These are phyloP conservation scores for Nilaparvata lugens DNA, from an alignment of 1,140 invertebrate species.

Conservation along the genomic window DNA sequence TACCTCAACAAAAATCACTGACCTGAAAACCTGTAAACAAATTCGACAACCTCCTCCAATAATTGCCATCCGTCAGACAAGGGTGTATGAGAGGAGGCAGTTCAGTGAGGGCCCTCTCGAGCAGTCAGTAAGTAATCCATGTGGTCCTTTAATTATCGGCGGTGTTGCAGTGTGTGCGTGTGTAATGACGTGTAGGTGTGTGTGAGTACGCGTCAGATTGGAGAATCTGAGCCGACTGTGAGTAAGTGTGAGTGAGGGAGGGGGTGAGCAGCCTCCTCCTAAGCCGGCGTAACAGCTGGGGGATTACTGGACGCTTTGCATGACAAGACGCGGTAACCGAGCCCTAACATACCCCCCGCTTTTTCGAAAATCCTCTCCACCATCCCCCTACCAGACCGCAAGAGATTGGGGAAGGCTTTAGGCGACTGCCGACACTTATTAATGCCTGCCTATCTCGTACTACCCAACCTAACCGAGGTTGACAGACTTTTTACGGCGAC, in stretches of 20 bases:
- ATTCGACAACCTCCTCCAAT: too few species aligned
- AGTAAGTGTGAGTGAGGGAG: too few species aligned
- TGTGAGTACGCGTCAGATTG: too few species aligned
- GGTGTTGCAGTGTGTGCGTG: neutral
- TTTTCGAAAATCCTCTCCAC: neutral
- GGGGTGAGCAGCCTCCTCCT: neutral
- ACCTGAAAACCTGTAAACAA: too few species aligned
- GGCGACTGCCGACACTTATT: neutral
- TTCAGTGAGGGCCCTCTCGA: too few species aligned
- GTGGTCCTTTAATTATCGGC: conserved; percentile 4
- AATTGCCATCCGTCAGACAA: too few species aligned
- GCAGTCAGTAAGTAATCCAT: neutral
- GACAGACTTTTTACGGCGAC: too few species aligned
- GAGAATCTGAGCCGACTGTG: too few species aligned
- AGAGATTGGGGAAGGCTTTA: neutral
- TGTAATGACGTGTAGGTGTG: neutral
- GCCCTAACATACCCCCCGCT: too few species aligned
- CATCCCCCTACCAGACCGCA: neutral
- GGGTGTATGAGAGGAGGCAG: too few species aligned
- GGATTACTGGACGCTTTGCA: conserved; percentile 1
- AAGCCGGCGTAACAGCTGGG: conserved; percentile 2
- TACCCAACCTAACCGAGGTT: too few species aligned
- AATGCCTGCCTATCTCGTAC: neutral
- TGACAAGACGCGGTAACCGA: neutral
- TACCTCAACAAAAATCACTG: too few species aligned